Conservation (phyloP, 2,888 invertebrate genomes). For the Chrysotoxum bicinctum region DNA sequence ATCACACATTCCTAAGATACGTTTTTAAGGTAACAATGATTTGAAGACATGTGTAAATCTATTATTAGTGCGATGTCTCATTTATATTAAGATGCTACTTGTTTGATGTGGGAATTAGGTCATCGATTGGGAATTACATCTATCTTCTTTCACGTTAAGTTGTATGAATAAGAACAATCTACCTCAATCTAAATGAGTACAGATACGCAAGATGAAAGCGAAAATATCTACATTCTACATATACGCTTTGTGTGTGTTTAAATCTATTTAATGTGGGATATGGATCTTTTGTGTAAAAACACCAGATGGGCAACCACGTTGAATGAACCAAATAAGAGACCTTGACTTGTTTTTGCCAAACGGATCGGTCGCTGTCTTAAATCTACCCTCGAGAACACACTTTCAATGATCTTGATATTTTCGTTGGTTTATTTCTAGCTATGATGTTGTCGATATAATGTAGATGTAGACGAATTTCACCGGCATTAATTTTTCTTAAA, state of each 20-base stretch:
- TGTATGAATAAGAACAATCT: background rate
- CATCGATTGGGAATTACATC: slow-evolving; percentile 18
- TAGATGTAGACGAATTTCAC: slow-evolving; percentile 2
- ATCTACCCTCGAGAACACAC: slow-evolving; percentile 37
- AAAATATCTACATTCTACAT: background rate
- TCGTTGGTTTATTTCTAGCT: slow-evolving; percentile 53
- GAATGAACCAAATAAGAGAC: slow-evolving; percentile 49
- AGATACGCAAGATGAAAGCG: background rate
- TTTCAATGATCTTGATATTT: slow-evolving; percentile 66
- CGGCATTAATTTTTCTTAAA: background rate
- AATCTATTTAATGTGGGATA: background rate
- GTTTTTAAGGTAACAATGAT: slow-evolving; percentile 18
- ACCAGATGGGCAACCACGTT: slow-evolving; percentile 18
- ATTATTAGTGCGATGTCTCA: background rate
- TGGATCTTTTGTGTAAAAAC: background rate
- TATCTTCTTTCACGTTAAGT: background rate
- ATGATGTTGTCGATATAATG: background rate
- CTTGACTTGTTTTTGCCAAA: slow-evolving; percentile 62
- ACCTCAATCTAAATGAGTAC: background rate
- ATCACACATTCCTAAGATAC: slow-evolving; percentile 8
- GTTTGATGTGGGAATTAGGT: slow-evolving; percentile 46
- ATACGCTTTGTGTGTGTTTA: background rate
- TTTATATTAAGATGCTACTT: slow-evolving; percentile 44
- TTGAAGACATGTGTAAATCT: background rate
- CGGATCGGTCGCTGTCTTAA: slow-evolving; percentile 11